A percentile compares a stretch with the other conserved stretches of the same genome.
These are phyloP conservation scores for Acanthosepion pharaonis DNA, from an alignment of 2,888 invertebrate species.

Conservation along the genomic window DNA sequence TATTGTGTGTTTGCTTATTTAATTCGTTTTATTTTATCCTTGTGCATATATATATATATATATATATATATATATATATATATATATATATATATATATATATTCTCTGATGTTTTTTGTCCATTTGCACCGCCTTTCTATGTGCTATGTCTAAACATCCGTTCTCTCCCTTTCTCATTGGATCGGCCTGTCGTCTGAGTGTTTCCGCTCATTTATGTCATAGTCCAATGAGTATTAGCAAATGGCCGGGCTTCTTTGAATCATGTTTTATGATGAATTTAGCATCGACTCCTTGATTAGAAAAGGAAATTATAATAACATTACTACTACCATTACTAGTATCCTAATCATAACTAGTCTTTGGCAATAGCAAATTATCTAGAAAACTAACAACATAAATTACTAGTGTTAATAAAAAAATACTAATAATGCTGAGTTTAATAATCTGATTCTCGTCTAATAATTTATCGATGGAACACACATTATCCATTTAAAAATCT, in stretches of 20 bases:
- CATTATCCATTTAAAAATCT: no score
- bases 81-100: no score
- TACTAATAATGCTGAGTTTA: no score
- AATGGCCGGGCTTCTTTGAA: not conserved
- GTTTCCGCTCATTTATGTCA: not conserved
- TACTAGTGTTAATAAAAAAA: no score
- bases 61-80: no score
- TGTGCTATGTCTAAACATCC: not conserved
- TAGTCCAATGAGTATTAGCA: not conserved
- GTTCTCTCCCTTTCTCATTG: not conserved
- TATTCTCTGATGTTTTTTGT: not conserved
- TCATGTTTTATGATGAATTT: not conserved
- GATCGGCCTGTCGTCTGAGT: not conserved
- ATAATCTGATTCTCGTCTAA: no score
- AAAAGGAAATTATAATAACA: not conserved
- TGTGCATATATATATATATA: not conserved
- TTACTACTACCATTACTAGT: not conserved
- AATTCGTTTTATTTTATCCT: not conserved
- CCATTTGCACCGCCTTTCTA: not conserved
- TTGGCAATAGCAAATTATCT: not conserved
- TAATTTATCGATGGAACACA: no score
- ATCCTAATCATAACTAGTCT: not conserved
- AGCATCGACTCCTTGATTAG: not conserved
- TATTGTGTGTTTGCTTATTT: not conserved
- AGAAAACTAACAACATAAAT: no score